These are phyloP conservation scores for Bucco capensis DNA, from an alignment of 2,113 vertebrate species.

Conservation along the genomic window DNA sequence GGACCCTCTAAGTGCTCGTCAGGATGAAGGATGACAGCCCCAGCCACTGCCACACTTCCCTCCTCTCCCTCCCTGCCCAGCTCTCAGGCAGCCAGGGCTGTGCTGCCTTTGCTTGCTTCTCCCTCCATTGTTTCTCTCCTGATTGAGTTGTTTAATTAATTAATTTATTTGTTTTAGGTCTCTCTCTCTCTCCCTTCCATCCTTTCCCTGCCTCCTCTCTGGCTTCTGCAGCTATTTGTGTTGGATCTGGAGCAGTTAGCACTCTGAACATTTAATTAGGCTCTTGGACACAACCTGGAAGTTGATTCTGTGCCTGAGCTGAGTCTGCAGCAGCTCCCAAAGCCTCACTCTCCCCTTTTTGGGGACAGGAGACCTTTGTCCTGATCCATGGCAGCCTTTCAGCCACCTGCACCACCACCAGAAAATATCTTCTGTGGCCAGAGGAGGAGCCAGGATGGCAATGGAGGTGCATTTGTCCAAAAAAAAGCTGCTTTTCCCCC, in stretches of 20 bases:
- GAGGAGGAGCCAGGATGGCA: not conserved
- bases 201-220: not conserved
- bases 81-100: conserved; percentile 50
- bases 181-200: not conserved
- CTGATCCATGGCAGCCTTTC: not conserved
- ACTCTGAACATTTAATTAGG: conserved; percentile 37
- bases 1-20: conserved; percentile 78
- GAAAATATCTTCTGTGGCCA: not conserved
- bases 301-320: not conserved
- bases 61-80: conserved; percentile 68
- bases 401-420: not conserved
- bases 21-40: conserved; percentile 77
- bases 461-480: fast-evolving
- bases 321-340: not conserved
- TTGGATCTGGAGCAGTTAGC: not conserved
- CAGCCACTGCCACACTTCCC: conserved; percentile 73
- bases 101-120: not conserved
- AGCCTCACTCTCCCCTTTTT: not conserved
- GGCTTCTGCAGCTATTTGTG: conserved; percentile 15
- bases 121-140: not conserved
- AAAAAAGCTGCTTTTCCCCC: not conserved
- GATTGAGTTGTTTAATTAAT: conserved; percentile 7
- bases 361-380: not conserved
- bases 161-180: not conserved
- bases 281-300: not conserved